Base-by-base conservation (phyloP, 2,113 vertebrate species). In the Potamarius usumacintae region DNA sequence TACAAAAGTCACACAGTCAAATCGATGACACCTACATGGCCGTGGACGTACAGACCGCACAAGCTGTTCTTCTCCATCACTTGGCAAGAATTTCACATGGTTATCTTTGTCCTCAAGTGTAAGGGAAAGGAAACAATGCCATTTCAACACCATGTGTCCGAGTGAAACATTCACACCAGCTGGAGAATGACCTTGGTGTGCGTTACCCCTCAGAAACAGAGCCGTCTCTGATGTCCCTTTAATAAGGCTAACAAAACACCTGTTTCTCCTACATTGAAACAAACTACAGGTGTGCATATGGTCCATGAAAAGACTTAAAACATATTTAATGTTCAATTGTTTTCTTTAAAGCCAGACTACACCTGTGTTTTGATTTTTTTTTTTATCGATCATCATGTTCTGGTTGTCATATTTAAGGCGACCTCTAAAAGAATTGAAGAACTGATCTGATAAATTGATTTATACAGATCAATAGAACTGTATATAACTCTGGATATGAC, bases 91-190 rank as follows among this genome's bases (percentile, higher is more conserved):
- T 89, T 88, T 90, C 88, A 89, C 84, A 85, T 82, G 88, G 89
- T 89, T 91, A 91, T 92, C 88, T 92, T 92, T 92, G 89, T 91
- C 18, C 89, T 90, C 86, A 89, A 90, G 90, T 89, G 79, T 88
- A 86, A 87, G 84, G 63, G 48, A 62, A 83, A 89, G 89, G 82
- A 89, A 92, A 90, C 89, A 90, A 90, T 89, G 85, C 83, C 60
- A 52, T 87, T 86, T 87, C 84, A 87, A 48, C 78, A 80, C 87
- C 84, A 84, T 55, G 77, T 84, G 83, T 55, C 69, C 27, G 69
- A 84, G 83, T 89, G 80, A 89, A 85, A 52, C 72, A 34, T 76
- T 88, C 15, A 84, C 85, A 77, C 83, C 82, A 86, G 86, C 86
- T 88, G 89, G 20, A 57, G 52, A 80, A 74, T 88, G 90, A 89